A percentile compares a stretch with the other conserved stretches of the same genome.
phyloP scores from a whole-genome alignment of 2,888 invertebrate genomes.

The Polymixis flavicincta region DNA sequence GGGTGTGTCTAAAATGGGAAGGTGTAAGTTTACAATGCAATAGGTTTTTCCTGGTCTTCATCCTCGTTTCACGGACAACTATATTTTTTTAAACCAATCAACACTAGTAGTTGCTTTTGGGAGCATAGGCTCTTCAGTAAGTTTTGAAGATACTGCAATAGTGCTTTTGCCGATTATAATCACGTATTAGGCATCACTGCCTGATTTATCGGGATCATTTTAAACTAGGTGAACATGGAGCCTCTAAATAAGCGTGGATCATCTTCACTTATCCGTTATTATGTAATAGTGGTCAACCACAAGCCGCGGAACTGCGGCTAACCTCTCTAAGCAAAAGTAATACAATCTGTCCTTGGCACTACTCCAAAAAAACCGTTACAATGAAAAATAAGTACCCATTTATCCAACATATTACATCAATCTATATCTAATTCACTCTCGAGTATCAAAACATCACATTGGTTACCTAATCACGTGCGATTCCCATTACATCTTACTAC shows the following conservation, averaged over 20 bases:
- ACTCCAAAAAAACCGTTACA: constrained; percentile 19
- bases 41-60: background rate
- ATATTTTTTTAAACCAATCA: background rate
- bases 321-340: background rate
- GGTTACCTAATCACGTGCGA: constrained; percentile 41
- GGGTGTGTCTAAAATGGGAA: background rate
- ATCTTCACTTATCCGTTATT: background rate
- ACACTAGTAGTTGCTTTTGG: background rate
- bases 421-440: constrained; percentile 10
- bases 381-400: constrained; percentile 12
- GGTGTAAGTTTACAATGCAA: background rate
- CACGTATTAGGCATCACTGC: background rate
- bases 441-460: constrained; percentile 31
- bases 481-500: constrained; percentile 21
- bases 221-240: background rate
- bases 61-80: background rate
- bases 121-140: background rate
- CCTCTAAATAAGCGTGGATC: background rate
- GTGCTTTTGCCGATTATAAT: background rate
- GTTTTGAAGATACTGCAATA: background rate
- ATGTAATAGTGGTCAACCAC: background rate
- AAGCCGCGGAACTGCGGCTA: background rate
- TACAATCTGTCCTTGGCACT: background rate
- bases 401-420: constrained; percentile 4
- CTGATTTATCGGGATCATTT: background rate